Base-by-base conservation (phyloP, 2,113 vertebrate genomes). In the Crypturellus undulatus region DNA sequence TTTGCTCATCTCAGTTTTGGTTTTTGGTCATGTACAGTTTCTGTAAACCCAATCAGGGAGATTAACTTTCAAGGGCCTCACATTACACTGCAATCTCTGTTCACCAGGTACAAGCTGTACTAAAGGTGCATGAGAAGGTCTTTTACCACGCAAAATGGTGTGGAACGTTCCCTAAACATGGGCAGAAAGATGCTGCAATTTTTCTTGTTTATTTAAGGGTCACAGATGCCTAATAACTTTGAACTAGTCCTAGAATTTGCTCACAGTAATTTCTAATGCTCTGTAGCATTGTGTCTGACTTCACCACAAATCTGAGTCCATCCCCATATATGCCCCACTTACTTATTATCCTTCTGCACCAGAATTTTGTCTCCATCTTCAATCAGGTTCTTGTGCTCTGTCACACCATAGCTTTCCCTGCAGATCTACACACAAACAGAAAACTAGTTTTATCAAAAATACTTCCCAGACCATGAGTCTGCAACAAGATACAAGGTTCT, bases 261-360 rank as follows among this genome's bases (percentile, higher is more conserved):
- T 36, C 0, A 0, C 26, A 45, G 43, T 65, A 75, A 59, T 62
- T 72, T 58, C 70, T 49, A 87, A 82, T 25, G 51, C 19, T 28
- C 36, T 59, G 60, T 51, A 43, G 40, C 56, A 9, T 7, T 25
- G 43, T 34, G 73, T 32, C 77, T 8, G 18, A 51, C n/a, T 45
- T 45, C 56, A 58, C 25, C 38, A 20, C 36, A 49, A 69, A 13
- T 10, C 20, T 0, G 0, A 89, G 18, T 13, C 78, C 47, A 38
- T 8, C 32, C 40, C 32, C 30, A 42, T 3, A 6, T 5, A 17
- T 4, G 6, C 24, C 69, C 30, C 36, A 86, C 98, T 94, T 62
- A 99, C 99, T 99, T 99, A 94, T 99, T 99, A 56, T 98, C 97
- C 91, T 98, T 98, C 90, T 98, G 98, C 96, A 99, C 99, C 3